A percentile compares a stretch with the other conserved stretches of the same genome.
phyloP scores from a whole-genome alignment of 2,113 vertebrate genomes.

The Megaleporinus macrocephalus region DNA sequence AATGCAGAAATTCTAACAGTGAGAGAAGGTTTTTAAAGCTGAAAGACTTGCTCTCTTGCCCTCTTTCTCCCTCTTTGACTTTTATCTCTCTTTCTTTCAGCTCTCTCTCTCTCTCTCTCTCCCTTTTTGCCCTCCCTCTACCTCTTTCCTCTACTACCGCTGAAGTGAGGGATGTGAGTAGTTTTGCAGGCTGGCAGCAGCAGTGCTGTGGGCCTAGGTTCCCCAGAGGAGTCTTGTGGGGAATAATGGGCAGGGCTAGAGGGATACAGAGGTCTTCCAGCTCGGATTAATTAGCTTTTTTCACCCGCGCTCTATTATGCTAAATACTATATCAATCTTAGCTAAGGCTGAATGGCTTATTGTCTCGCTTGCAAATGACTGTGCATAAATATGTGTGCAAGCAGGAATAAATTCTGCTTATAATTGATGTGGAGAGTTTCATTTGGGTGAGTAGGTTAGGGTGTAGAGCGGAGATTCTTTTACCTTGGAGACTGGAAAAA shows the following conservation, averaged over 20 bases:
- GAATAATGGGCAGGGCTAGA: conserved; percentile 65
- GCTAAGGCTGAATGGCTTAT: conserved; percentile 65
- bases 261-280: conserved; percentile 67
- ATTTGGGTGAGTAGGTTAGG: background rate
- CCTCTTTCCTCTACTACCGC: background rate
- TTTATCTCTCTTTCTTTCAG: too few relatives aligned
- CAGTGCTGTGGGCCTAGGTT: conserved; percentile 38
- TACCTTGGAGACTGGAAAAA: background rate
- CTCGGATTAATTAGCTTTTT: conserved; percentile 74
- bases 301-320: conserved; percentile 59
- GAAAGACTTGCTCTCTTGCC: background rate
- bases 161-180: background rate
- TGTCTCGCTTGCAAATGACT: conserved; percentile 68
- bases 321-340: conserved; percentile 65
- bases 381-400: conserved; percentile 42
- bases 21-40: background rate
- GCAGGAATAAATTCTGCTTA: conserved; percentile 19
- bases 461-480: background rate
- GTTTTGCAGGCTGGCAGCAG: conserved; percentile 20
- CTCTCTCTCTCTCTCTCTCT: background rate
- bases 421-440: background rate
- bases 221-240: conserved; percentile 65
- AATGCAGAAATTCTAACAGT: conserved; percentile 16
- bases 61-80: background rate
- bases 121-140: background rate